Conservation (phyloP, 2,113 vertebrate species). For the Ameiurus melas region DNA sequence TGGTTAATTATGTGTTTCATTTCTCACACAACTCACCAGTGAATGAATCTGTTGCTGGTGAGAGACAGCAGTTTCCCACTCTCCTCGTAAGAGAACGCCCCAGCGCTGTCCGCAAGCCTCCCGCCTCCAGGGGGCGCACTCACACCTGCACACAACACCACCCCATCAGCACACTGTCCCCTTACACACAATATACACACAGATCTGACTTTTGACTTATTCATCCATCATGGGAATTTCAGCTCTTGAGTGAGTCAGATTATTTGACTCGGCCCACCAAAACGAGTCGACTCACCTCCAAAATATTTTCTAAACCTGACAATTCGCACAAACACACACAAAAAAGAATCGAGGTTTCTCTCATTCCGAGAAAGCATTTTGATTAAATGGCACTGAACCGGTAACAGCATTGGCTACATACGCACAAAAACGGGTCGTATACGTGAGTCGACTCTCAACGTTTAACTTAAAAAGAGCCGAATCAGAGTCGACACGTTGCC, state of each 20-base stretch:
- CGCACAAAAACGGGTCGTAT: too few species aligned
- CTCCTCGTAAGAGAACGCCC: constrained; percentile 86
- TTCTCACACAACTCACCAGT: constrained; percentile 79
- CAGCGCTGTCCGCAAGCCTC: constrained; percentile 82
- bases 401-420: background rate
- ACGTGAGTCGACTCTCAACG: background rate
- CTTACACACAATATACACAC: background rate
- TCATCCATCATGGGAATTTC: background rate
- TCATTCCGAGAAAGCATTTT: background rate
- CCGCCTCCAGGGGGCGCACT: constrained; percentile 62
- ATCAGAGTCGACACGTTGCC: background rate
- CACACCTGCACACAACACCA: constrained; percentile 63
- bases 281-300: background rate
- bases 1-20: background rate
- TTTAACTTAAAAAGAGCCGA: too few species aligned
- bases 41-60: constrained; percentile 89
- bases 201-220: background rate
- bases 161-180: background rate
- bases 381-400: background rate
- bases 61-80: constrained; percentile 80
- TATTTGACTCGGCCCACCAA: background rate
- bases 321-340: background rate
- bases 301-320: background rate
- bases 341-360: background rate
- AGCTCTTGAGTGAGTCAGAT: too few species aligned